Evolutionary conservation across 2,113 vertebrate genomes (phyloP).

Genomic region (Mesitornis unicolor): DNA sequence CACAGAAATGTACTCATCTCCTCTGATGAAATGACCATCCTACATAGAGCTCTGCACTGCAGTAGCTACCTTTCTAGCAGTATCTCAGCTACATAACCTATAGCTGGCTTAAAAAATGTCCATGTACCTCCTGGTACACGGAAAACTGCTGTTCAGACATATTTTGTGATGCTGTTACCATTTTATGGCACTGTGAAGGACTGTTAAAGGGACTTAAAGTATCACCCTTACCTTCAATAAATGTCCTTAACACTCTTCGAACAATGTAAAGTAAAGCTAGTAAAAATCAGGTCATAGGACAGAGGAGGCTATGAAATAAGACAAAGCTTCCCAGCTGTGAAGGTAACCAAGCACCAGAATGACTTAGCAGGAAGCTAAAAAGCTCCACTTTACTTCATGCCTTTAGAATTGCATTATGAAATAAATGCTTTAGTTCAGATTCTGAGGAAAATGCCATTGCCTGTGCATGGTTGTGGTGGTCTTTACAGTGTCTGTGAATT

Average conservation of each 20-base stretch:
- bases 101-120: background rate
- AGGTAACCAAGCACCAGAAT: background rate
- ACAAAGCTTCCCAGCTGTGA: background rate
- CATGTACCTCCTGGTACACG: background rate
- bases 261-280: background rate
- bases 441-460: background rate
- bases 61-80: background rate
- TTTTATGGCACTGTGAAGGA: background rate
- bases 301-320: background rate
- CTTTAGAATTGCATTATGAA: background rate
- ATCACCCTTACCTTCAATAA: background rate
- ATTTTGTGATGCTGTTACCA: background rate
- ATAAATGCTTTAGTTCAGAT: background rate
- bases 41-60: background rate
- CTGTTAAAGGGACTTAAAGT: background rate
- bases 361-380: background rate
- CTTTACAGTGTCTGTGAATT: background rate
- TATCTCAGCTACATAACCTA: background rate
- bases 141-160: background rate
- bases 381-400: background rate
- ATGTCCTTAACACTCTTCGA: background rate
- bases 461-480: background rate
- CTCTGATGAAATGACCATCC: background rate
- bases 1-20: background rate
- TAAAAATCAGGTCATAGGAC: background rate